These are phyloP conservation scores for Falco rusticolus DNA, from an alignment of 2,797 vertebrate species.

Conservation along the genomic window DNA sequence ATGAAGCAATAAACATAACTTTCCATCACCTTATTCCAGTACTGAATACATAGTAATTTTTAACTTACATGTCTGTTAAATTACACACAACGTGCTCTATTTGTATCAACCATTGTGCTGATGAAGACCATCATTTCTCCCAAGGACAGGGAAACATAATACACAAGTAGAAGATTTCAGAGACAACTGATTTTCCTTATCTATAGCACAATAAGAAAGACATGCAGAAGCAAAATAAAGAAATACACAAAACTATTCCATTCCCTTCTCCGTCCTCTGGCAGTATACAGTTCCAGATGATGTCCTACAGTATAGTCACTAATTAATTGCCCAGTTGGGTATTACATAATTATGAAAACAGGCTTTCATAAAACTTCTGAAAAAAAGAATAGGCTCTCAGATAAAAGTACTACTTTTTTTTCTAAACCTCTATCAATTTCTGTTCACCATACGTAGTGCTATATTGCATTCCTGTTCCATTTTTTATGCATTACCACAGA, in stretches of 20 bases:
- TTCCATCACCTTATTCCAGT: not conserved
- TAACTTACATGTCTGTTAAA: not conserved
- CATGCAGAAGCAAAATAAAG: not conserved
- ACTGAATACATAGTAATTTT: not conserved
- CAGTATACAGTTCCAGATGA: not conserved
- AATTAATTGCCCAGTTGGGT: not conserved
- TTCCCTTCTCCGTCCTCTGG: not conserved
- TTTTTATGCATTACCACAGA: not conserved
- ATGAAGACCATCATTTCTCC: not conserved
- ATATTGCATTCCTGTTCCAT: not conserved
- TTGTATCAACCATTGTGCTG: not conserved
- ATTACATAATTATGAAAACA: not conserved
- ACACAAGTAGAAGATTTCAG: not conserved
- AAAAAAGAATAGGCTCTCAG: not conserved
- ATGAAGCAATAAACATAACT: not conserved
- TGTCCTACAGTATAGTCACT: not conserved
- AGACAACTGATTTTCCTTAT: not conserved
- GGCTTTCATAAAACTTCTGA: not conserved
- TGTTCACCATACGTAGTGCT: not conserved
- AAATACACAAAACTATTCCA: not conserved
- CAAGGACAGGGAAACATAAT: not conserved
- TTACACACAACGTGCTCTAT: not conserved
- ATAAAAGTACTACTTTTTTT: too few species aligned
- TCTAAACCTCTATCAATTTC: not conserved
- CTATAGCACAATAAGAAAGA: not conserved